phyloP scores from a whole-genome alignment of 2,113 vertebrate species.

The Paramisgurnus dabryanus region DNA sequence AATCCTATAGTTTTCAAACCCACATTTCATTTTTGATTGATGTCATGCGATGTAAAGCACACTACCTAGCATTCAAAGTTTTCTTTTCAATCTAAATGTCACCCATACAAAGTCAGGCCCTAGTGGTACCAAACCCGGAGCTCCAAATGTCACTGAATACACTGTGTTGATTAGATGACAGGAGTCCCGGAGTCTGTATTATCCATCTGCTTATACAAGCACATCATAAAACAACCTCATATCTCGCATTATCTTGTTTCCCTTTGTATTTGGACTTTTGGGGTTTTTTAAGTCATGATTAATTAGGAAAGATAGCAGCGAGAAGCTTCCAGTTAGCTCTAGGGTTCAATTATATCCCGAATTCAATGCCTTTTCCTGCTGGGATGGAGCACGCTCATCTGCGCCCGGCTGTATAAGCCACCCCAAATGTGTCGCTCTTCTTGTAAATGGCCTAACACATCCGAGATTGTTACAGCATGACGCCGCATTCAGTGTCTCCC shows the following conservation, averaged over 20 bases:
- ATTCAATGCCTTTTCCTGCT: slow-evolving; percentile 38
- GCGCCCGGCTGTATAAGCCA: slow-evolving; percentile 13
- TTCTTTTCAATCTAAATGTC: slow-evolving; percentile 59
- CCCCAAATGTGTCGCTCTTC: slow-evolving; percentile 23
- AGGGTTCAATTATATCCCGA: slow-evolving; percentile 30
- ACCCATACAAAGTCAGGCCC: slow-evolving; percentile 53
- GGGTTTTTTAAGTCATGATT: slow-evolving; percentile 31
- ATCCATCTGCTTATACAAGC: slow-evolving; percentile 35
- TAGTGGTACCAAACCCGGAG: slow-evolving; percentile 44
- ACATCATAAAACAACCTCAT: slow-evolving; percentile 2
- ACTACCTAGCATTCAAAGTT: slow-evolving; percentile 59
- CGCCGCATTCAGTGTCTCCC: slow-evolving; percentile 41
- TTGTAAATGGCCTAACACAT: slow-evolving; percentile 44
- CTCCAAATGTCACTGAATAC: slow-evolving; percentile 59
- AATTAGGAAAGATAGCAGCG: slow-evolving; percentile 38
- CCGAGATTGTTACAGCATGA: slow-evolving; percentile 50
- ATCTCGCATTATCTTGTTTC: slow-evolving; percentile 6
- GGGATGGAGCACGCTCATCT: slow-evolving; percentile 38
- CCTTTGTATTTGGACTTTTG: slow-evolving; percentile 6
- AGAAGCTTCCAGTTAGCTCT: slow-evolving; percentile 45
- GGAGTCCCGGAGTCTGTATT: slow-evolving; percentile 43
- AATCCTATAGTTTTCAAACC: not conserved
- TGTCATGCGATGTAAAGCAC: slow-evolving; percentile 52
- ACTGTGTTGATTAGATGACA: slow-evolving; percentile 56
- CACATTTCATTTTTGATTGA: slow-evolving; percentile 39